Base-by-base conservation (phyloP, 92 coral and sea anemone species). In the Virgularia gustaviana region DNA sequence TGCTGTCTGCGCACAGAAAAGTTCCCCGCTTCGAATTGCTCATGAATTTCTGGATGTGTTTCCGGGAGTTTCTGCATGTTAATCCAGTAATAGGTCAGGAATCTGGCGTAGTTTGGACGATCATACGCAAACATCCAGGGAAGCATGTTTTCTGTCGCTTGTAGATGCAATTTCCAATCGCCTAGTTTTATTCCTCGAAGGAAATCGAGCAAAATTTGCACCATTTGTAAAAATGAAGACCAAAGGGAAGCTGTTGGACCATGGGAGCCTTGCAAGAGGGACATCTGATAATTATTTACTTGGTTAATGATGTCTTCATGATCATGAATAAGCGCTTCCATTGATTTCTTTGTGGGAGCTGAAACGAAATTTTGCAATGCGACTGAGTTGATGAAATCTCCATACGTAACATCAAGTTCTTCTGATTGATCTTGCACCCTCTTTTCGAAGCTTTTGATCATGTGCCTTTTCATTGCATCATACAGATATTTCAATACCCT, bases 81-180 rank as follows among this genome's bases (percentile, higher is more conserved):
- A 1, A 62, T 24, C 49, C 49, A 36, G 29, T 62, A 62, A 39
- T 62, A 36, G 70, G 49, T 62, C 49, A 62, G 70, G 41, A 62
- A 62, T 15, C 70, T 24, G 29, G 70, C 70, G 49, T 62, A 62
- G 49, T 62, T 62, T 36, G 70, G 49, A 8, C 70, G 70, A 36
- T 62, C 70, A 36, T 62, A 62, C n/a, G 70, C 70, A 36, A 62
- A 62, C 70, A 62, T 62, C 70, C 70, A 62, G 5, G 70, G 70
- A 7, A 34, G 41, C 45, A 62, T 62, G 1, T 36, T 54, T 35
- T 62, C 49, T 1, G 70, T 62, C 0, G 70, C 15, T 37, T 63
- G 71, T 2, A 63, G 23, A 36, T 39, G 71, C 51, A 63, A 24
- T 6, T 63, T 63, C 52, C 71, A 63, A 0, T 63, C 71, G 0